These are phyloP conservation scores for Sander vitreus DNA, from an alignment of 2,113 vertebrate species.

Conservation along the genomic window DNA sequence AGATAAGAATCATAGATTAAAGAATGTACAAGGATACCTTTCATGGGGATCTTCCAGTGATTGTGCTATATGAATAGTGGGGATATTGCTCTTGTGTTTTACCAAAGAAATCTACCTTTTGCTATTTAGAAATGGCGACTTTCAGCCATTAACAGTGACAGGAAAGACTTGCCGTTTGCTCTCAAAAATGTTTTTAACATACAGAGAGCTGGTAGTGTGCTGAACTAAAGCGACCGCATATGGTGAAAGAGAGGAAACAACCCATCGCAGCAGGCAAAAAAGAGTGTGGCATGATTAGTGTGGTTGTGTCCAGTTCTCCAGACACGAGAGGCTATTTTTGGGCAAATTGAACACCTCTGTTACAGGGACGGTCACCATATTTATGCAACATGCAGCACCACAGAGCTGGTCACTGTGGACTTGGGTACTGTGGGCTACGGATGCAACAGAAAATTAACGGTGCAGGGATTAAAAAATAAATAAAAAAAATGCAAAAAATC, in stretches of 20 bases:
- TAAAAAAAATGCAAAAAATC: slow-evolving; percentile 27
- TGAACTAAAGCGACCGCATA: slow-evolving; percentile 39
- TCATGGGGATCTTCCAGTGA: slow-evolving; percentile 67
- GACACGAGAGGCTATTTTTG: slow-evolving; percentile 44
- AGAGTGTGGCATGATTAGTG: slow-evolving; percentile 68
- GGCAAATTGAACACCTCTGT: slow-evolving; percentile 49
- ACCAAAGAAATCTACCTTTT: slow-evolving; percentile 55
- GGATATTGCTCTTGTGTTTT: slow-evolving; percentile 57
- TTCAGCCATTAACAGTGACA: slow-evolving; percentile 28
- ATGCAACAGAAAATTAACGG: slow-evolving; percentile 44
- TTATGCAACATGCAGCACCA: slow-evolving; percentile 60
- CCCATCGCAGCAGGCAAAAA: slow-evolving; percentile 24
- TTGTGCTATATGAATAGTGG: slow-evolving; percentile 66
- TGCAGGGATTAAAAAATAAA: slow-evolving; percentile 57
- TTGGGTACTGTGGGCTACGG: slow-evolving; percentile 51
- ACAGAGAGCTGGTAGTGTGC: slow-evolving; percentile 38
- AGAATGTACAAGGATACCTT: slow-evolving; percentile 77
- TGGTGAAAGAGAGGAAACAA: slow-evolving; percentile 32
- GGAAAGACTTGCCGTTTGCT: slow-evolving; percentile 60
- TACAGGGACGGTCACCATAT: slow-evolving; percentile 44
- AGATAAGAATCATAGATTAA: slow-evolving; percentile 73
- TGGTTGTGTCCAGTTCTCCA: slow-evolving; percentile 67
- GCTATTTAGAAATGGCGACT: slow-evolving; percentile 39
- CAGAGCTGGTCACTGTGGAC: slow-evolving; percentile 80
- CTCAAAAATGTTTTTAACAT: slow-evolving; percentile 36